Percentiles rank a stretch among this genome's conserved stretches.
These are phyloP conservation scores for Eilema sororculum DNA, from an alignment of 2,888 invertebrate species.

Conservation along the genomic window DNA sequence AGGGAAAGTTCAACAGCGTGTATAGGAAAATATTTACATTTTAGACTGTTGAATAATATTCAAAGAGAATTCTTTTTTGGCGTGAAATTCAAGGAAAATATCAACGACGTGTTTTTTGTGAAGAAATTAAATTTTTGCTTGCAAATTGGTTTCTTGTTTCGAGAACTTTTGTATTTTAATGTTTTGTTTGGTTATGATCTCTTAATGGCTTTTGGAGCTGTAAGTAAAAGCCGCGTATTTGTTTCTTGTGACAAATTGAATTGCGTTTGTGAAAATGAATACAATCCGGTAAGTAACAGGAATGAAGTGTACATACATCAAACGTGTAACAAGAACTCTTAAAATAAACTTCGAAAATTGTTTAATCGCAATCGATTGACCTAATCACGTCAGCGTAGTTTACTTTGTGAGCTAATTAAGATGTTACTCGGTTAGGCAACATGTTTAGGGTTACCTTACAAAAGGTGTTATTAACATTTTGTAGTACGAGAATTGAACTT, in stretches of 20 bases:
- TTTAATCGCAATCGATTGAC: slow-evolving; percentile 74
- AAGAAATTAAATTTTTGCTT: slow-evolving; percentile 31
- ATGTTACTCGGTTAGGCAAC: slow-evolving; percentile 34
- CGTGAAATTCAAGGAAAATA: slow-evolving; percentile 11
- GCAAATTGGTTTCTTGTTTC: slow-evolving; percentile 30
- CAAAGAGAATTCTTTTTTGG: slow-evolving; percentile 9
- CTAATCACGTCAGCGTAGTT: slow-evolving; percentile 72
- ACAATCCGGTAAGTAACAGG: slow-evolving; percentile 24
- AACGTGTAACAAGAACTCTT: slow-evolving; percentile 61
- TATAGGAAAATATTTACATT: slow-evolving; percentile 45
- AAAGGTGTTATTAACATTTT: neutral
- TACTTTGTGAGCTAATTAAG: slow-evolving; percentile 73
- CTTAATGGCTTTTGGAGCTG: slow-evolving; percentile 12
- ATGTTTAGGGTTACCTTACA: slow-evolving; percentile 16
- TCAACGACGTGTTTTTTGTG: slow-evolving; percentile 19
- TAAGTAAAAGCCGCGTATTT: slow-evolving; percentile 26
- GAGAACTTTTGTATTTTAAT: slow-evolving; percentile 25
- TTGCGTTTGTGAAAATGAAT: slow-evolving; percentile 30
- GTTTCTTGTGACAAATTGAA: slow-evolving; percentile 25
- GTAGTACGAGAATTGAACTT: neutral
- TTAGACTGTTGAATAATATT: slow-evolving; percentile 35
- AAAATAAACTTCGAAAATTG: slow-evolving; percentile 68
- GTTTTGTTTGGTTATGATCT: slow-evolving; percentile 12
- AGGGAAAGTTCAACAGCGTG: slow-evolving; percentile 54
- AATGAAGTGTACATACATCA: slow-evolving; percentile 44